Percentiles rank a stretch among this genome's conserved stretches.
phyloP scores from a whole-genome alignment of 2,888 invertebrate species.

The Drosophila antonietae region DNA sequence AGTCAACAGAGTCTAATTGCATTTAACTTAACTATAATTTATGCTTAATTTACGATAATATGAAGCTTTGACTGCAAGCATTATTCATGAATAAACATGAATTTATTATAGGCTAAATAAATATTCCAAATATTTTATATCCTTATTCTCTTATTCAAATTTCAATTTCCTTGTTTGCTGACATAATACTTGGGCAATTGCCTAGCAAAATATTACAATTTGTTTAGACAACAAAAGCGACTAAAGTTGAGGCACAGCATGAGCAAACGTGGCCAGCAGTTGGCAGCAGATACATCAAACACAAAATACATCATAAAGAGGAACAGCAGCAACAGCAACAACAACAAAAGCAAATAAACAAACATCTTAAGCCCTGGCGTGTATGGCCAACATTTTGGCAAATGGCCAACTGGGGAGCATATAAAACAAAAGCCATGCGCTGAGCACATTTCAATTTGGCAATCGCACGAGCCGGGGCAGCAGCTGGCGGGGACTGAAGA shows the following conservation, averaged over 20 bases:
- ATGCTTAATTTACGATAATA: neutral
- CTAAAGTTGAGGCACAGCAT: slow-evolving; percentile 24
- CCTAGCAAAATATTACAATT: slow-evolving; percentile 47
- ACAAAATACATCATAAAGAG: slow-evolving; percentile 4
- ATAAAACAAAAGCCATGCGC: slow-evolving; percentile 48
- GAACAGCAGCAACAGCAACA: neutral
- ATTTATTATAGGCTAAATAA: neutral
- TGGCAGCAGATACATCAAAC: slow-evolving; percentile 49
- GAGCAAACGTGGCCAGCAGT: slow-evolving; percentile 44
- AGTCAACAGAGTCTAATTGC: slow-evolving; percentile 5
- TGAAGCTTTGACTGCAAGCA: neutral
- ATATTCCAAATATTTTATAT: neutral
- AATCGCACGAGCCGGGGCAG: neutral
- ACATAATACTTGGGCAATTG: slow-evolving; percentile 45
- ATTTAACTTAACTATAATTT: slow-evolving; percentile 2
- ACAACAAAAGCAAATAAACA: slow-evolving; percentile 9
- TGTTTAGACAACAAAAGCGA: slow-evolving; percentile 30
- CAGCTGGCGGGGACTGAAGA: neutral
- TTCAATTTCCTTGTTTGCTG: slow-evolving; percentile 13
- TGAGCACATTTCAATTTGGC: slow-evolving; percentile 74
- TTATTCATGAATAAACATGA: neutral
- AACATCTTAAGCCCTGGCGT: slow-evolving; percentile 37
- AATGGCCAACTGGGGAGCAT: slow-evolving; percentile 48
- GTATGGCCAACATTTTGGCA: slow-evolving; percentile 57
- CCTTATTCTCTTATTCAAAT: neutral